Conservation (phyloP, 2,888 invertebrate genomes). For the Apomyelois bistriatella region DNA sequence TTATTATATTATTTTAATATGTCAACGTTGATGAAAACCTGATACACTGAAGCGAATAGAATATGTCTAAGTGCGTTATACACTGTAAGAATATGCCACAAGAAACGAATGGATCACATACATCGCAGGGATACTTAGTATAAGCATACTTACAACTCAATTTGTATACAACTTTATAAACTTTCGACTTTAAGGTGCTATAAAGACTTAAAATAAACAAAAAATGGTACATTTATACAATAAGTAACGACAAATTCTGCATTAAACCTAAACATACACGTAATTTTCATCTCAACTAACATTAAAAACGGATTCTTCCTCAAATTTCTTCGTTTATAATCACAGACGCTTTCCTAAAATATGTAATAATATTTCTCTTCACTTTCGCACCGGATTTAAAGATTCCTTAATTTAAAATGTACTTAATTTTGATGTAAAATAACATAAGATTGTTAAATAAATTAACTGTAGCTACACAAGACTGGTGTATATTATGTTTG, state of each 20-base stretch:
- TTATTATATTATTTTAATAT: conserved; percentile 45
- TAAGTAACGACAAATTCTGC: conserved; percentile 41
- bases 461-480: conserved; percentile 71
- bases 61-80: conserved; percentile 25
- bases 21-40: conserved; percentile 61
- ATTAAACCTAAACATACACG: conserved; percentile 60
- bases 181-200: conserved; percentile 37
- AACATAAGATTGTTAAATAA: conserved; percentile 68
- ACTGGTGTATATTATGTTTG: conserved; percentile 59
- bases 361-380: conserved; percentile 58
- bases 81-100: conserved; percentile 26
- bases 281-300: conserved; percentile 58
- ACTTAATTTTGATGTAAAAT: conserved; percentile 62
- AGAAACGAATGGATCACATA: conserved; percentile 24
- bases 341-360: conserved; percentile 80
- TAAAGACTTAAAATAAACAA: conserved; percentile 35
- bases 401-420: conserved; percentile 57
- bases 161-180: conserved; percentile 22
- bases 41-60: conserved; percentile 44
- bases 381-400: conserved; percentile 60
- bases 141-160: conserved; percentile 32
- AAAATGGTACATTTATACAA: conserved; percentile 33
- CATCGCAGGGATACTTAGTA: conserved; percentile 32
- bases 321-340: conserved; percentile 77
- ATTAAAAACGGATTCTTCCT: conserved; percentile 64